A percentile compares a stretch with the other conserved stretches of the same genome.
phyloP scores from a whole-genome alignment of 1,140 invertebrate species.

The Cephus cinctus region DNA sequence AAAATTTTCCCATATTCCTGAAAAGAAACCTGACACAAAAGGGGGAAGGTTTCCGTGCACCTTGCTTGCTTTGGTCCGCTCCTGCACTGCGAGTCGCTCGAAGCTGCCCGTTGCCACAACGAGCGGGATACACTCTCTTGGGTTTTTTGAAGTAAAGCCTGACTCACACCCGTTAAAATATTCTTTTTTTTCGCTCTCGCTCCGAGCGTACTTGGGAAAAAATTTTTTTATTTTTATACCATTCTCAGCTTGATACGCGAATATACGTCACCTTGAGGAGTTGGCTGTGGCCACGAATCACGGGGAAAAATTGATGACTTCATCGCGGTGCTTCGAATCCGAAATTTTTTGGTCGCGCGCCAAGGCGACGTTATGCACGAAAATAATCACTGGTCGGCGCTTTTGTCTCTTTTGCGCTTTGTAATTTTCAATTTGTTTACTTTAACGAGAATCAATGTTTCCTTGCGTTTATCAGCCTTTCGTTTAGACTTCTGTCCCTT shows the following conservation, averaged over 20 bases:
- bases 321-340: too few relatives aligned
- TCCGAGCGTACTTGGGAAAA: background rate
- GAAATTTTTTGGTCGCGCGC: too few relatives aligned
- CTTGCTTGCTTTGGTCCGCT: conserved; percentile 14
- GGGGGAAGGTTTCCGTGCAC: conserved; percentile 35
- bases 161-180: background rate
- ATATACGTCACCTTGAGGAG: background rate
- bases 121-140: too few relatives aligned
- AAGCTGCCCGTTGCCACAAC: background rate
- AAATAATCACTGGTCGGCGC: too few relatives aligned
- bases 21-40: conserved; percentile 43
- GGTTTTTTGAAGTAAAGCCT: background rate
- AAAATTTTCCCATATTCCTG: conserved; percentile 44
- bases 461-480: too few relatives aligned
- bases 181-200: background rate
- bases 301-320: too few relatives aligned
- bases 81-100: background rate
- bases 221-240: background rate
- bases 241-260: background rate
- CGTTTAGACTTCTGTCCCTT: background rate
- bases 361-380: too few relatives aligned
- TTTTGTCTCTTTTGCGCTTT: too few relatives aligned
- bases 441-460: too few relatives aligned
- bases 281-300: too few relatives aligned
- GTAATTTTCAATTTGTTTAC: too few relatives aligned